These are phyloP conservation scores for Hylaeus anthracinus DNA, from an alignment of 1,140 invertebrate genomes.

Conservation along the genomic window DNA sequence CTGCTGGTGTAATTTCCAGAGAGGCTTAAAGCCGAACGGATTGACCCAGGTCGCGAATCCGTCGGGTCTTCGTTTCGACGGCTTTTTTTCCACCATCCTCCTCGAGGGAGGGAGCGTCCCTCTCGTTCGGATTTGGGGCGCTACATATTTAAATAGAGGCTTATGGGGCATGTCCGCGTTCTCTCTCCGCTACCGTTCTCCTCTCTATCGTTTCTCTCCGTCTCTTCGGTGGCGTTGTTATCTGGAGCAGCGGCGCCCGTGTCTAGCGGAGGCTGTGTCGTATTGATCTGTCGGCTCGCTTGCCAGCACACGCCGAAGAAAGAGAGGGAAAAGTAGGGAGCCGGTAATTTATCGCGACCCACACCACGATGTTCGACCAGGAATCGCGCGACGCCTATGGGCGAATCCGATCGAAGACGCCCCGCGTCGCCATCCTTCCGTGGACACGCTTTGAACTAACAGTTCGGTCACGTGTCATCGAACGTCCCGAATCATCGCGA, in stretches of 20 bases:
- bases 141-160: constrained; percentile 71
- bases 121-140: constrained; percentile 67
- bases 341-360: constrained; percentile 54
- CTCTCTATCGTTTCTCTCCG: background rate
- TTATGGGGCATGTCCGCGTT: constrained; percentile 69
- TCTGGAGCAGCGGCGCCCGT: constrained; percentile 74
- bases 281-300: constrained; percentile 76
- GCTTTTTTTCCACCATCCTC: constrained; percentile 14
- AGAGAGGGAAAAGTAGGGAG: constrained; percentile 49
- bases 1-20: constrained; percentile 31
- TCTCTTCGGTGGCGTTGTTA: constrained; percentile 66
- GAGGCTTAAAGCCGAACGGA: constrained; percentile 25
- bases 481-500: too few species aligned
- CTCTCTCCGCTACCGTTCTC: background rate
- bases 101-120: constrained; percentile 8
- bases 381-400: constrained; percentile 33
- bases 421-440: background rate
- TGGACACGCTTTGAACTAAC: background rate
- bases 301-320: constrained; percentile 64
- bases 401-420: constrained; percentile 28
- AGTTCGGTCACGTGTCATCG: too few species aligned
- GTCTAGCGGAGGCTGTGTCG: constrained; percentile 72
- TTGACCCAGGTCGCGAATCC: constrained; percentile 40
- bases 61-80: constrained; percentile 28
- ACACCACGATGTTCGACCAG: constrained; percentile 43